A percentile compares a stretch with the other conserved stretches of the same genome.
These are phyloP conservation scores for Diadema setosum DNA, from an alignment of 35 echinoderm and acorn worm species.

Conservation along the genomic window DNA sequence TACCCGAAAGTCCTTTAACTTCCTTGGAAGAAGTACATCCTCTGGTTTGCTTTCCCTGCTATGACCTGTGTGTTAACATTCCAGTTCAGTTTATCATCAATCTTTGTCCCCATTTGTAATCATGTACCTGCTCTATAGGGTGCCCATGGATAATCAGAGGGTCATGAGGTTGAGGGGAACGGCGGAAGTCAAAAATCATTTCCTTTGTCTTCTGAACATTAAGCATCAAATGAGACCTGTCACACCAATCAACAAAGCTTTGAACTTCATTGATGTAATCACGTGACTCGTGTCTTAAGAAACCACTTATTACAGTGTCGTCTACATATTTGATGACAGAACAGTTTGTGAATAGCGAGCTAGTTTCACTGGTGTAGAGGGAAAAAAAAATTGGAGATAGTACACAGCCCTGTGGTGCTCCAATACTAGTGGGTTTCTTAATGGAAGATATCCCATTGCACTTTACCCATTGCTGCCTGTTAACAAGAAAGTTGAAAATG, in stretches of 20 bases:
- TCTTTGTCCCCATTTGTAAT: background rate
- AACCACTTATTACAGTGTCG: background rate
- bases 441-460: background rate
- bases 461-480: background rate
- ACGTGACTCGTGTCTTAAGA: background rate
- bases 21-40: background rate
- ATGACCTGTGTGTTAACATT: no score
- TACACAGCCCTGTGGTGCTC: background rate
- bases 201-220: no score
- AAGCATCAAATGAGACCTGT: no score
- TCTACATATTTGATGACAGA: background rate
- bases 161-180: no score
- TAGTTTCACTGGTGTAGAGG: background rate
- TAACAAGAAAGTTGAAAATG: background rate
- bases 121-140: background rate
- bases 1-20: no score
- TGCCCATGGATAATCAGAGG: no score
- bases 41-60: background rate
- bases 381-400: background rate
- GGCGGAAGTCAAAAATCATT: no score
- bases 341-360: background rate
- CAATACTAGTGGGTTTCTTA: background rate
- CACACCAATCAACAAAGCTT: background rate
- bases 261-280: background rate
- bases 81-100: no score